These are phyloP conservation scores for Plodia interpunctella DNA, from an alignment of 1,140 invertebrate species.

Conservation along the genomic window DNA sequence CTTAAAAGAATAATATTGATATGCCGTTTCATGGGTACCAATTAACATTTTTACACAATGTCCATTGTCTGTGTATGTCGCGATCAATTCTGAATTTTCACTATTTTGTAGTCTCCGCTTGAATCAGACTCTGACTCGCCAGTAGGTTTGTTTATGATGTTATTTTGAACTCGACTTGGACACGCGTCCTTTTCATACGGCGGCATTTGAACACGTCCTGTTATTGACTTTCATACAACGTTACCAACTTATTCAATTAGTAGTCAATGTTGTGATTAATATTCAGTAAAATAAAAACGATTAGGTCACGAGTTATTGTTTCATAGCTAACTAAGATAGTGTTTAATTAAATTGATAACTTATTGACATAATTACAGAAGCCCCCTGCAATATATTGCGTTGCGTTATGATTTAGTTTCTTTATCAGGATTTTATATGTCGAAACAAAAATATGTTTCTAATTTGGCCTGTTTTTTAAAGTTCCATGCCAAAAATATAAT, in stretches of 20 bases:
- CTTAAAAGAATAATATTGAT: too few species aligned
- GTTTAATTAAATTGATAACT: constrained; percentile 6
- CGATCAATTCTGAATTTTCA: not conserved
- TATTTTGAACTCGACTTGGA: constrained; percentile 41
- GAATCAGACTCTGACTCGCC: constrained; percentile 18
- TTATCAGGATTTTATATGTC: not conserved
- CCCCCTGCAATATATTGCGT: not conserved
- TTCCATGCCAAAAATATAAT: constrained; percentile 52
- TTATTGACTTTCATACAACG: constrained; percentile 7
- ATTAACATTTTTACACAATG: too few species aligned
- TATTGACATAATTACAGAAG: constrained; percentile 7
- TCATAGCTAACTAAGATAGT: constrained; percentile 1
- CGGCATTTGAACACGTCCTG: constrained; percentile 23
- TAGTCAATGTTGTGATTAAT: constrained; percentile 1
- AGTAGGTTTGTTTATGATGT: constrained; percentile 46
- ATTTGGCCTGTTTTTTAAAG: constrained; percentile 40
- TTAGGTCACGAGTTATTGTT: constrained; percentile 12
- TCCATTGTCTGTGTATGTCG: not conserved
- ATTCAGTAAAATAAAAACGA: not conserved
- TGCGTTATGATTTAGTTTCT: not conserved
- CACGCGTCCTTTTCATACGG: constrained; percentile 24
- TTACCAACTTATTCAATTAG: constrained; percentile 11
- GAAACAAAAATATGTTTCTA: not conserved
- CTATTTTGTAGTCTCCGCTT: not conserved
- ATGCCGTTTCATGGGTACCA: too few species aligned